Percentiles rank a stretch among this genome's conserved stretches.
These are phyloP conservation scores for Monopterus albus DNA, from an alignment of 2,113 vertebrate species.

Conservation along the genomic window DNA sequence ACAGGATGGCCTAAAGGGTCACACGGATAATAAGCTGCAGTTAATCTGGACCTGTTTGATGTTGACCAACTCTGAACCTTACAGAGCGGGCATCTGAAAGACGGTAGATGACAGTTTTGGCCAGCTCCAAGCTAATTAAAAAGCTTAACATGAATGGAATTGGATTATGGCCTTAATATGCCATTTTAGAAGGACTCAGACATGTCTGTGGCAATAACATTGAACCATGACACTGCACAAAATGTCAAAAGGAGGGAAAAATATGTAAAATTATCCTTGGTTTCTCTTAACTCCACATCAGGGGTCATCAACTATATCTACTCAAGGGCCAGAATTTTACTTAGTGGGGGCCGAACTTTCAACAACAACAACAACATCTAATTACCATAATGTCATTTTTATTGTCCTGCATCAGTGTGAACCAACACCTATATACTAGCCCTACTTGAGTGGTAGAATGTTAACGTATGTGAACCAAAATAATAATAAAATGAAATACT, in stretches of 20 bases:
- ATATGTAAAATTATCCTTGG: too few species aligned
- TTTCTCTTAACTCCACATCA: too few species aligned
- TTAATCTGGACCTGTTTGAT: constrained; percentile 63
- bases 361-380: too few species aligned
- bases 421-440: too few species aligned
- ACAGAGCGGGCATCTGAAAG: constrained; percentile 25
- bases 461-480: too few species aligned
- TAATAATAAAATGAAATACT: too few species aligned
- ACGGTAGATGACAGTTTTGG: constrained; percentile 12
- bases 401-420: too few species aligned
- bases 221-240: neutral
- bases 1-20: constrained; percentile 57
- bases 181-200: constrained; percentile 12
- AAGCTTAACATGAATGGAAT: constrained; percentile 30
- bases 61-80: constrained; percentile 51
- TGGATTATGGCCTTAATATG: constrained; percentile 23
- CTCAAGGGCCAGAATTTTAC: too few species aligned
- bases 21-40: constrained; percentile 72
- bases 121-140: constrained; percentile 59
- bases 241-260: neutral
- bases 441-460: too few species aligned
- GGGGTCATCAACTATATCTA: too few species aligned
- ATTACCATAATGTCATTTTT: too few species aligned
- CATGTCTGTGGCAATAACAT: neutral
- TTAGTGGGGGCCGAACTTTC: too few species aligned